Conservation (phyloP, 2,797 vertebrate species). For the Pristis pectinata region DNA sequence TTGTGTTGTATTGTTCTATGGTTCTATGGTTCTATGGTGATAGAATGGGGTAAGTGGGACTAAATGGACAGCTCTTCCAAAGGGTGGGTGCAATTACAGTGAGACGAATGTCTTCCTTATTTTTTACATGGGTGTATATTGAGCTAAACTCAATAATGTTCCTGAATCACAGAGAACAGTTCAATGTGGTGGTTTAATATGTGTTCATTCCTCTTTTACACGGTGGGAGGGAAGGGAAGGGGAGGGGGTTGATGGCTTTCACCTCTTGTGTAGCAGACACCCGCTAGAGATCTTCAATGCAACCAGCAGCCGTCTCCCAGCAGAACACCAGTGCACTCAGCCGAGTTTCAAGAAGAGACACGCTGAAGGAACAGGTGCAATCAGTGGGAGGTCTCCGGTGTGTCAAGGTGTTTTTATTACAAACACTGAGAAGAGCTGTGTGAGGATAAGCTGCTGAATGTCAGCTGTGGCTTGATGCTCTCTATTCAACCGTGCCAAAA, state of each 20-base stretch:
- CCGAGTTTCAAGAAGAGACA: constrained; percentile 26
- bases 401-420: not conserved
- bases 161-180: not conserved
- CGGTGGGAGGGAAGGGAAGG: too few relatives aligned
- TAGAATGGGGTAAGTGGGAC: too few relatives aligned
- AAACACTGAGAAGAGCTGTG: not conserved
- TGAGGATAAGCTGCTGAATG: not conserved
- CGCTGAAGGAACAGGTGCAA: constrained; percentile 33
- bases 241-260: not conserved
- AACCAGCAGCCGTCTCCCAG: not conserved
- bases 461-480: not conserved
- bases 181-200: not conserved
- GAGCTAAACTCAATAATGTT: not conserved
- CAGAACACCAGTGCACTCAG: not conserved
- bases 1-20: too few relatives aligned
- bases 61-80: not conserved
- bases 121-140: not conserved
- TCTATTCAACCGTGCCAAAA: not conserved
- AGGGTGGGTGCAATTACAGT: not conserved
- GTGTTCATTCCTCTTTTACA: too few relatives aligned
- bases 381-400: constrained; percentile 15
- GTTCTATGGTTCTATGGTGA: too few relatives aligned
- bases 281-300: too few relatives aligned
- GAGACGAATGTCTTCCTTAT: not conserved
- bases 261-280: not conserved